phyloP scores from a whole-genome alignment of 2,797 vertebrate genomes.

The Parauchenoglanis punctatus region DNA sequence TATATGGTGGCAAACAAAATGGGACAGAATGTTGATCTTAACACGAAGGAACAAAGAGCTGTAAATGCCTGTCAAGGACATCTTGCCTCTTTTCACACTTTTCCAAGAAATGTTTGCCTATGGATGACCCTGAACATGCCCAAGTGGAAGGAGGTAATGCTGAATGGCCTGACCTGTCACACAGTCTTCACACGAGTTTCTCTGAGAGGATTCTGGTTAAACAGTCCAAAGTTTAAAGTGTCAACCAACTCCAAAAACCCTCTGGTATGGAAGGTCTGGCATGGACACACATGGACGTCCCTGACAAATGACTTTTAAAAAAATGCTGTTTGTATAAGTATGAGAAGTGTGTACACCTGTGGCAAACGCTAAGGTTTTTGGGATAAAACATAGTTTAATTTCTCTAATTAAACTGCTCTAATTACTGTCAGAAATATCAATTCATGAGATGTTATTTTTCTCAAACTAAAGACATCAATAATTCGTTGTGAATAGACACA shows the following conservation, averaged over 20 bases:
- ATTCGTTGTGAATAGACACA: neutral
- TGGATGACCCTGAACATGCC: conserved; percentile 7
- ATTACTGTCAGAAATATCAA: neutral
- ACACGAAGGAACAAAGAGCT: conserved; percentile 60
- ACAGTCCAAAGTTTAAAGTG: neutral
- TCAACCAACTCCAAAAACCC: neutral
- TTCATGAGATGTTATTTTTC: neutral
- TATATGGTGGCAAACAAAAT: conserved; percentile 54
- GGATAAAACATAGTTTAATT: neutral
- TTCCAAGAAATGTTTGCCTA: conserved; percentile 4
- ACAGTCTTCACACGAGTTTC: neutral
- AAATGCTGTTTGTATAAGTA: neutral
- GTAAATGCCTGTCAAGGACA: neutral
- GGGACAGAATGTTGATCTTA: conserved; percentile 62
- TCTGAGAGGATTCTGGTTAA: neutral
- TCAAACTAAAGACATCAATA: neutral
- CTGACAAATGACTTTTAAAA: neutral
- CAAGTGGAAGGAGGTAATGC: neutral
- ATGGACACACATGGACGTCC: neutral
- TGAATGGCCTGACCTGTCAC: conserved; percentile 7
- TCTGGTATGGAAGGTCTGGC: neutral
- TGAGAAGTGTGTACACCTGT: neutral
- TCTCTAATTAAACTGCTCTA: neutral
- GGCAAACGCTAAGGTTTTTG: neutral
- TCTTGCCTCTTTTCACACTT: neutral